Evolutionary conservation across 1,140 invertebrate genomes (phyloP), one percentile per base, ranked within the genome.

Genomic region (Cyclina sinensis): DNA sequence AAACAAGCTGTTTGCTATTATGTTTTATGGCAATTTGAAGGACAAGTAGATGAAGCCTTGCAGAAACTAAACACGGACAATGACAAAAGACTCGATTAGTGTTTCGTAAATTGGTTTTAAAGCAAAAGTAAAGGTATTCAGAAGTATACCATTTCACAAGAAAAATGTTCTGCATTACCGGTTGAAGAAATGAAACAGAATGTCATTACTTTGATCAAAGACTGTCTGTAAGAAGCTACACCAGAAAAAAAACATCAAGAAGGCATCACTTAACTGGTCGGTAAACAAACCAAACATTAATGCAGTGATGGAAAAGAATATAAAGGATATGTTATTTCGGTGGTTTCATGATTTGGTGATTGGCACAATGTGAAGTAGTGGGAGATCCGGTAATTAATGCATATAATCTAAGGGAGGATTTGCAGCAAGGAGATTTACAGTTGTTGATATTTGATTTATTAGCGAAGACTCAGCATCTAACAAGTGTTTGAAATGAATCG

Each of bases 101-200:
- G 48, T 90, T 90, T 46, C n/a, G 84, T 24, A 81, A 90, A 79
- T 78, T n/a, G 24, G 89, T 90, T 21, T 65, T 86, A 24, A 76
- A 90, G 48, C 84, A 90, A 78, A 46, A 46, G 81, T 59, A 59
- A 48, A 12, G 48, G 24, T 46, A 86, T 51, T 39, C 59, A 68
- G 46, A 83, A 83, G 57, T 81, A 14, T 81, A 57, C 79, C 68
- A 83, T 27, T 83, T 83, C 48, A 24, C 81, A 14, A 37, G 43
- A 70, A 83, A 83, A 83, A 68, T 83, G 70, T 37, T 39, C 11
- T 39, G 14, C 27, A n/a, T 83, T 83, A 70, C 11, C 9, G 62
- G n/a, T 83, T 68, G 81, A 83, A 16, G 81, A 83, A 83, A 27
- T 83, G 24, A 83, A 83, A 83, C 32, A 70, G 62, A 83, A 83